Evolutionary conservation across 2,797 vertebrate species (phyloP).

Genomic region (Anguilla marmorata): DNA sequence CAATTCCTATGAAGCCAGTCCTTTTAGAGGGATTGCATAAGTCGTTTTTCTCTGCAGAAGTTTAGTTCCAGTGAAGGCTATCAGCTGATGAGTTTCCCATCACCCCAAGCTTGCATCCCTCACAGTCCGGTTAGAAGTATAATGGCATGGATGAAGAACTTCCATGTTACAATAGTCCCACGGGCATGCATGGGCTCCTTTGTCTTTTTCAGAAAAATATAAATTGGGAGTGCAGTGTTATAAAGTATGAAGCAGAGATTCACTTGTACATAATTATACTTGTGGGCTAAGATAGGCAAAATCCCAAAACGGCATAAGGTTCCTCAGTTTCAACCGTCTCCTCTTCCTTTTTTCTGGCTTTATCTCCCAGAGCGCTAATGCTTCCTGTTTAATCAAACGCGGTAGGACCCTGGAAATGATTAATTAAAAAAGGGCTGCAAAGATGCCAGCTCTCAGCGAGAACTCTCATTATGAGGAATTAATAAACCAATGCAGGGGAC

Average conservation of each 20-base stretch:
- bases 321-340: not conserved
- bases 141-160: slow-evolving; percentile 13
- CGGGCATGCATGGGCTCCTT: not conserved
- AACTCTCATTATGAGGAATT: slow-evolving; percentile 50
- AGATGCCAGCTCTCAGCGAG: slow-evolving; percentile 49
- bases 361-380: slow-evolving; percentile 29
- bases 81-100: not conserved
- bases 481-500: slow-evolving; percentile 44
- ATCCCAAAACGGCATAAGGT: slow-evolving; percentile 27
- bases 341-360: slow-evolving; percentile 26
- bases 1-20: not conserved
- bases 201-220: not conserved
- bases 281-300: not conserved
- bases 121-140: not conserved
- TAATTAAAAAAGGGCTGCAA: slow-evolving; percentile 50
- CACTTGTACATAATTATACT: not conserved
- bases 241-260: not conserved
- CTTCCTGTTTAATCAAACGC: slow-evolving; percentile 48
- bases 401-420: slow-evolving; percentile 49
- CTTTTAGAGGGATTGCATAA: not conserved
- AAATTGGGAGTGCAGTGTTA: not conserved
- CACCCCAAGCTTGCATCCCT: not conserved
- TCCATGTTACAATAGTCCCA: not conserved
- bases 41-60: not conserved
- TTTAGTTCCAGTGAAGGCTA: not conserved